Percentiles rank a stretch among this genome's conserved stretches.
phyloP scores from a whole-genome alignment of 1,140 invertebrate species.

The Diabrotica virgifera region DNA sequence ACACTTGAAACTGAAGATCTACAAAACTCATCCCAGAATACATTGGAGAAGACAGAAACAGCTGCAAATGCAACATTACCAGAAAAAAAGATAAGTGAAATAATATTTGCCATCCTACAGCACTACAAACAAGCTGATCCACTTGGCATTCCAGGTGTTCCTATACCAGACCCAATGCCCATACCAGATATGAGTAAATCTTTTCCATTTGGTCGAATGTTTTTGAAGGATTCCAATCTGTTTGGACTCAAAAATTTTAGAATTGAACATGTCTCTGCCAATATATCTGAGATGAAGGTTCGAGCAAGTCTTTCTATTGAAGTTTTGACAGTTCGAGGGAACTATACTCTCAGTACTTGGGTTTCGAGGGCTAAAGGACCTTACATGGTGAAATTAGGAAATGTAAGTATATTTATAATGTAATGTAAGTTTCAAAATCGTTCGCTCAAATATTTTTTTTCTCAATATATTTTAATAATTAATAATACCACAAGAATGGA shows the following conservation, averaged over 20 bases:
- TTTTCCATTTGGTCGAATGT: slow-evolving; percentile 66
- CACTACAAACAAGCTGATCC: slow-evolving; percentile 80
- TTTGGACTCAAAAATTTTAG: slow-evolving; percentile 75
- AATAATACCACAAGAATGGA: too few species aligned
- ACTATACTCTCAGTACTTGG: slow-evolving; percentile 71
- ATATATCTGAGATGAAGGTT: slow-evolving; percentile 67
- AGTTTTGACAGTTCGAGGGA: slow-evolving; percentile 66
- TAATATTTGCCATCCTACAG: slow-evolving; percentile 69
- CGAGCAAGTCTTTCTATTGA: slow-evolving; percentile 66
- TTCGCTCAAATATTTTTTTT: too few species aligned
- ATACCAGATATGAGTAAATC: slow-evolving; percentile 75
- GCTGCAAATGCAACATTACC: background rate
- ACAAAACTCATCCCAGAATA: too few species aligned
- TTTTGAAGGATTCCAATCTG: slow-evolving; percentile 67
- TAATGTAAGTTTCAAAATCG: too few species aligned
- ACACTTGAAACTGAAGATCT: too few species aligned
- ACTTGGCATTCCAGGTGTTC: slow-evolving; percentile 70
- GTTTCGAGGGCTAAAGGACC: slow-evolving; percentile 67
- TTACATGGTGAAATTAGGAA: slow-evolving; percentile 70
- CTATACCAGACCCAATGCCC: slow-evolving; percentile 73
- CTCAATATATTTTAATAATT: too few species aligned
- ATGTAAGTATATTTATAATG: slow-evolving; percentile 27
- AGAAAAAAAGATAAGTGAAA: slow-evolving; percentile 65
- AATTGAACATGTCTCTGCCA: slow-evolving; percentile 63
- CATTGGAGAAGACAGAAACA: background rate